phyloP scores from a whole-genome alignment of 2,888 invertebrate genomes.

The Platycheirus albimanus region DNA sequence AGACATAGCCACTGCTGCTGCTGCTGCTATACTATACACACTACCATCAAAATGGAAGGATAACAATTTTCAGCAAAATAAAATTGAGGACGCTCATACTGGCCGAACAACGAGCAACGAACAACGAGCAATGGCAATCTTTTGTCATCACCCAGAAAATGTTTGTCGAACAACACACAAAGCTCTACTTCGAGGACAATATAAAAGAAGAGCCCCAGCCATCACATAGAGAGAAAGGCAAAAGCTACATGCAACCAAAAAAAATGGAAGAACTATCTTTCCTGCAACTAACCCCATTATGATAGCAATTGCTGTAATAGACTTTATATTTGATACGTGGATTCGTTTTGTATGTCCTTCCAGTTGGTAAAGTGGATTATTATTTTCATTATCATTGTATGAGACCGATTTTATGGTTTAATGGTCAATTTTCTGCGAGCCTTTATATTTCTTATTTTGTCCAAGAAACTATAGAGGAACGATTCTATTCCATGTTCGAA shows the following conservation, averaged over 20 bases:
- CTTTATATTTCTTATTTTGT: slow-evolving; percentile 6
- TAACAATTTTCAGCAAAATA: slow-evolving; percentile 72
- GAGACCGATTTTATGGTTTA: slow-evolving; percentile 54
- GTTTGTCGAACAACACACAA: slow-evolving; percentile 67
- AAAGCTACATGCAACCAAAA: too few relatives aligned
- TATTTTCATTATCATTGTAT: slow-evolving; percentile 64
- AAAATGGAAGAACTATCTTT: slow-evolving; percentile 42
- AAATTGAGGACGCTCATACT: slow-evolving; percentile 45
- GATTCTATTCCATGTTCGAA: background rate
- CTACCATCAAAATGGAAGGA: slow-evolving; percentile 62
- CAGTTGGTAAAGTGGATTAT: slow-evolving; percentile 65
- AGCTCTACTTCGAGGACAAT: slow-evolving; percentile 51
- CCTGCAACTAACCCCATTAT: slow-evolving; percentile 68
- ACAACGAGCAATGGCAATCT: slow-evolving; percentile 54
- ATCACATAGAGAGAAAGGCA: background rate
- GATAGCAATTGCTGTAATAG: slow-evolving; percentile 71
- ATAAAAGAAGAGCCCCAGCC: slow-evolving; percentile 1
- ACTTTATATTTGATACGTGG: slow-evolving; percentile 68
- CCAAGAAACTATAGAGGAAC: background rate
- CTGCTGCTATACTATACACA: slow-evolving; percentile 1
- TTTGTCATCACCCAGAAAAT: slow-evolving; percentile 70
- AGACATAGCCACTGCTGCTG: slow-evolving; percentile 26
- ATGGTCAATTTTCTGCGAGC: slow-evolving; percentile 40
- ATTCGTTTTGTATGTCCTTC: slow-evolving; percentile 47
- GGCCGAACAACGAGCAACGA: slow-evolving; percentile 30